These are phyloP conservation scores for Geophilus truncorum DNA, from an alignment of 2,888 invertebrate genomes.

Conservation along the genomic window DNA sequence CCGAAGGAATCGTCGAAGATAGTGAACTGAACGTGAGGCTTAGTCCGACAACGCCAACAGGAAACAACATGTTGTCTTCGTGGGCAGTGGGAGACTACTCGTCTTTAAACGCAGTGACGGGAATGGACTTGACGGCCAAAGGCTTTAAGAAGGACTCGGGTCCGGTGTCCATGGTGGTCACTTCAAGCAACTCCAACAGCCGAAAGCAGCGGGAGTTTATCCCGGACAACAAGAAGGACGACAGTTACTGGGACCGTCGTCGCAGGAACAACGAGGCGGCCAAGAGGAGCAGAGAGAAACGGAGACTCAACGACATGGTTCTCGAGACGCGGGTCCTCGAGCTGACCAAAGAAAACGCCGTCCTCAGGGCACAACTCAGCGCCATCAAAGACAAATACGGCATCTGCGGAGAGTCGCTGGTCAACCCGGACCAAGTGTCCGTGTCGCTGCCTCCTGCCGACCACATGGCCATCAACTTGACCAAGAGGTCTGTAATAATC, in stretches of 20 bases:
- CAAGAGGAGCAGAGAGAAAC: constrained; percentile 91
- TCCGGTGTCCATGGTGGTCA: constrained; percentile 50
- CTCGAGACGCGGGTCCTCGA: constrained; percentile 90
- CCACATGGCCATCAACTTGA: constrained; percentile 69
- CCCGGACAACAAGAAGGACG: constrained; percentile 93
- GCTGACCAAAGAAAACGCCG: constrained; percentile 90
- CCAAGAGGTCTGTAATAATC: too few relatives aligned
- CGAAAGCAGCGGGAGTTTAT: constrained; percentile 94
- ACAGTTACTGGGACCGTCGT: constrained; percentile 94
- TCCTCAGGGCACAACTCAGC: constrained; percentile 84
- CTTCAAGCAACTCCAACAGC: constrained; percentile 55
- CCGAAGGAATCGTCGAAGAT: constrained; percentile 18
- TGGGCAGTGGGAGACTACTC: neutral
- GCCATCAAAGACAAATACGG: constrained; percentile 91
- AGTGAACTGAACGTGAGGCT: constrained; percentile 25
- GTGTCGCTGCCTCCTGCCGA: constrained; percentile 78
- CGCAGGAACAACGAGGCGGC: constrained; percentile 96
- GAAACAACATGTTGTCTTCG: constrained; percentile 9
- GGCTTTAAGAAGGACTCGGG: constrained; percentile 55
- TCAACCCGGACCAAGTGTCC: constrained; percentile 82
- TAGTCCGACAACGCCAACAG: constrained; percentile 23
- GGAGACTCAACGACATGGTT: constrained; percentile 93
- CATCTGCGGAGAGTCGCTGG: constrained; percentile 77
- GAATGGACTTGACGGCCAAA: constrained; percentile 47
- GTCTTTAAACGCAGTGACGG: constrained; percentile 25